A percentile compares a stretch with the other conserved stretches of the same genome.
Evolutionary conservation across 2,113 vertebrate genomes (phyloP).

Genomic region (Heterochromis multidens): DNA sequence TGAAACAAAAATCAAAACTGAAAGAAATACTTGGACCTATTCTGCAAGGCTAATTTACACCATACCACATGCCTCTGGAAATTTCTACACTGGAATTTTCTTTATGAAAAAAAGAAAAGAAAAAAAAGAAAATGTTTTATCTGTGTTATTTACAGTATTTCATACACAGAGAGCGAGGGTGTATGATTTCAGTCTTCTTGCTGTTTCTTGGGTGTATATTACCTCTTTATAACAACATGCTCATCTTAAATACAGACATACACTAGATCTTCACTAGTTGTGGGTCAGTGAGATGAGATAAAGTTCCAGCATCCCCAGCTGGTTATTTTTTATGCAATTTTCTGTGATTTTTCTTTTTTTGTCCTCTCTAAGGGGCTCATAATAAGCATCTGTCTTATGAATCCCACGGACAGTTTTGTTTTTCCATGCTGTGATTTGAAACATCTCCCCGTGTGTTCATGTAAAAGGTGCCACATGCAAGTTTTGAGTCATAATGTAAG

Average conservation of each 20-base stretch:
- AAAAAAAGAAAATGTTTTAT: not conserved
- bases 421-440: not conserved
- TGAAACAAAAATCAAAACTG: slow-evolving; percentile 40
- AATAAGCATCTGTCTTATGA: slow-evolving; percentile 44
- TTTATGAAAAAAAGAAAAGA: not conserved
- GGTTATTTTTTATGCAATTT: not conserved
- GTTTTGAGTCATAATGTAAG: not conserved
- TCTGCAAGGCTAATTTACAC: not conserved
- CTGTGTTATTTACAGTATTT: slow-evolving; percentile 20
- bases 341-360: not conserved
- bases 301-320: not conserved
- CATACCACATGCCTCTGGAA: not conserved
- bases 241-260: not conserved
- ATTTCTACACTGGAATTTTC: slow-evolving; percentile 17
- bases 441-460: not conserved
- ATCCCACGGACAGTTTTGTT: not conserved
- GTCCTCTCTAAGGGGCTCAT: not conserved
- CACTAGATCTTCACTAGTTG: not conserved
- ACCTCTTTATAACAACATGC: not conserved
- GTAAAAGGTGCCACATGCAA: not conserved
- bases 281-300: not conserved
- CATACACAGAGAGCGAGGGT: not conserved
- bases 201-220: not conserved
- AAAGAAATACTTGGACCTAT: slow-evolving; percentile 8
- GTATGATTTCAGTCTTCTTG: not conserved